Evolutionary conservation across 2,797 vertebrate genomes (phyloP).

Genomic region (Zalophus californianus): DNA sequence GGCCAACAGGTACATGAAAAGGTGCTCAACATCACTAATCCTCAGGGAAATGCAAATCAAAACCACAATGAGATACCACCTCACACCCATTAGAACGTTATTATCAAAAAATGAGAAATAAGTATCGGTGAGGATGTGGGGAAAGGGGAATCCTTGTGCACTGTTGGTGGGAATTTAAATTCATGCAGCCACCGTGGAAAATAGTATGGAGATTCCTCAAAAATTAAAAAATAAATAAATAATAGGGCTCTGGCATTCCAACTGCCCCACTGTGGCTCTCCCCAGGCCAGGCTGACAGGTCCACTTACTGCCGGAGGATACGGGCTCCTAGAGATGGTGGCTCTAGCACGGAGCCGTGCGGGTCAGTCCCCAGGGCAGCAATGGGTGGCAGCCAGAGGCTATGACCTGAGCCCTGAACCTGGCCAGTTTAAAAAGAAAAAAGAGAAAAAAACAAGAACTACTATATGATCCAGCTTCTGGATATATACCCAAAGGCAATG

Average conservation of each 20-base stretch:
- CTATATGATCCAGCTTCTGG: not conserved
- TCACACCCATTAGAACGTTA: not conserved
- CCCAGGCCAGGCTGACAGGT: not conserved
- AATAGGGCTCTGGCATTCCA: not conserved
- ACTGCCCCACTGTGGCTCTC: not conserved
- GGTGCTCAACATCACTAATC: not conserved
- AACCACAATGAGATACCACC: not conserved
- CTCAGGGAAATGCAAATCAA: not conserved
- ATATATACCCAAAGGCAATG: not conserved
- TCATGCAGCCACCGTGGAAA: not conserved
- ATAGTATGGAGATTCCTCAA: not conserved
- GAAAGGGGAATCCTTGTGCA: not conserved
- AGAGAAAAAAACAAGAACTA: not conserved
- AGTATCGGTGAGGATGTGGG: not conserved
- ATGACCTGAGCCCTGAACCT: not conserved
- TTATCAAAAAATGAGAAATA: not conserved
- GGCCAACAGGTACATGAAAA: not conserved
- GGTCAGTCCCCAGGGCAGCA: not conserved
- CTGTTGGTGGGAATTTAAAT: not conserved
- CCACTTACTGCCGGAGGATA: not conserved
- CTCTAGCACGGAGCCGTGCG: not conserved
- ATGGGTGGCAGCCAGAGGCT: not conserved
- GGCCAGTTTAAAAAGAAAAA: not conserved
- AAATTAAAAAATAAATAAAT: not conserved
- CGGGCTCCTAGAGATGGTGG: not conserved